A percentile compares a stretch with the other conserved stretches of the same genome.
phyloP scores from a whole-genome alignment of 2,888 invertebrate genomes.

The Ectemnius cavifrons region DNA sequence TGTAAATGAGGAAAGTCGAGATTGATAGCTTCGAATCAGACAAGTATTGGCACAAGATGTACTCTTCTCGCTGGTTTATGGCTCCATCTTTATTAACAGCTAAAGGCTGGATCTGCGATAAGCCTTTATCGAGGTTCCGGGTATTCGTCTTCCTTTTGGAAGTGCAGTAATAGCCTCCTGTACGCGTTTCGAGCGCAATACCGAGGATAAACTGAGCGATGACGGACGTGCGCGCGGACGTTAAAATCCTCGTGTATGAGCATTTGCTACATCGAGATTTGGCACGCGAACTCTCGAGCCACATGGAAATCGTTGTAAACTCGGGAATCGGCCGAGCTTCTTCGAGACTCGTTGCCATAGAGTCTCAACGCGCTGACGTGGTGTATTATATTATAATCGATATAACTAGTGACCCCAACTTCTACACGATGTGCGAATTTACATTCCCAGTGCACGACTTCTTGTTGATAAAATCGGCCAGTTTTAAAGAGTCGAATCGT shows the following conservation, averaged over 20 bases:
- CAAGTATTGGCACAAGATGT: no score
- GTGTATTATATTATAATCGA: no score
- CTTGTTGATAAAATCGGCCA: no score
- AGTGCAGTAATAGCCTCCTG: slow-evolving; percentile 40
- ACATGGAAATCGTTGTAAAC: no score
- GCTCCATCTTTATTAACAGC: background rate
- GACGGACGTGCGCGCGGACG: slow-evolving; percentile 29
- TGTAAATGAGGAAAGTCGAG: no score
- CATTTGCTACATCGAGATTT: slow-evolving; percentile 2
- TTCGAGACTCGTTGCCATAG: no score
- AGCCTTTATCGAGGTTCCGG: background rate
- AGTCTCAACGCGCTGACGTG: no score
- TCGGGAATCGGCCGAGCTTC: no score
- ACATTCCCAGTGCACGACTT: background rate
- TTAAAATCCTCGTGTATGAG: slow-evolving; percentile 13
- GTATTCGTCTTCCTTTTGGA: background rate
- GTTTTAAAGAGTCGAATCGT: no score
- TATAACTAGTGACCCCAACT: no score
- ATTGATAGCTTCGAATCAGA: no score
- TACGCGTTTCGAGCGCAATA: slow-evolving; percentile 19
- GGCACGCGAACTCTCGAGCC: background rate
- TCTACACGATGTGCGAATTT: slow-evolving; percentile 20
- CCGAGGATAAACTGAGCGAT: slow-evolving; percentile 34
- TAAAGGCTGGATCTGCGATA: background rate
- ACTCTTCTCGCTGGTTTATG: background rate